Conservation (phyloP, 2,888 invertebrate genomes). For the Scrobipalpa atriplicella region DNA sequence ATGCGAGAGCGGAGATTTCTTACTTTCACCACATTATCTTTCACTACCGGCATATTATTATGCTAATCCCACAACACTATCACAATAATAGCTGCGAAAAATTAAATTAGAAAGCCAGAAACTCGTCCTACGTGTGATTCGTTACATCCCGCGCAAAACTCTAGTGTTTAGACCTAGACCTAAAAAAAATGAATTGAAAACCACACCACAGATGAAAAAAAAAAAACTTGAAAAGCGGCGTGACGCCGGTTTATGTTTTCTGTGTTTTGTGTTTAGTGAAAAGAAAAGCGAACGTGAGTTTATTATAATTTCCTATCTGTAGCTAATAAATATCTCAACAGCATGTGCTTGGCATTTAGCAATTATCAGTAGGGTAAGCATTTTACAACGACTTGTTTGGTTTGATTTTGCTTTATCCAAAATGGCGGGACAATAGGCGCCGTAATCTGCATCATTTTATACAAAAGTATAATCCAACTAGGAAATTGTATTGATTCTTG, state of each 20-base stretch:
- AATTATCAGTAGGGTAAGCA: background rate
- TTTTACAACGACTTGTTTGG: slow-evolving; percentile 7
- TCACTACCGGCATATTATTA: too few species aligned
- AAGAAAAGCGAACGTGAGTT: slow-evolving; percentile 21
- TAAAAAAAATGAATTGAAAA: too few species aligned
- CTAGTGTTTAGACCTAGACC: too few species aligned
- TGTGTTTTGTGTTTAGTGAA: slow-evolving; percentile 19
- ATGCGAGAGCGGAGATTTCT: too few species aligned
- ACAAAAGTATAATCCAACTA: background rate
- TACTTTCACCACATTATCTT: too few species aligned
- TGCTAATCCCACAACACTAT: too few species aligned
- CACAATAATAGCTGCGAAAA: too few species aligned
- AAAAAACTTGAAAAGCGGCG: slow-evolving; percentile 19
- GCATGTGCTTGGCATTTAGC: background rate
- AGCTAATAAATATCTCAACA: background rate
- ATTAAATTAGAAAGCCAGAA: too few species aligned
- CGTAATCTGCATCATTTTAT: background rate
- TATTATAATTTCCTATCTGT: background rate
- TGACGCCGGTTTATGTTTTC: slow-evolving; percentile 29
- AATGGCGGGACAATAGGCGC: slow-evolving; percentile 32
- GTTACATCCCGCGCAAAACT: too few species aligned
- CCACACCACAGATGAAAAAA: background rate
- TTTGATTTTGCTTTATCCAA: slow-evolving; percentile 29
- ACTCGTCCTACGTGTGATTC: too few species aligned
- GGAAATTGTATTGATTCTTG: background rate